phyloP scores from a whole-genome alignment of 1,140 invertebrate genomes.

The Nixonia krombeini region DNA sequence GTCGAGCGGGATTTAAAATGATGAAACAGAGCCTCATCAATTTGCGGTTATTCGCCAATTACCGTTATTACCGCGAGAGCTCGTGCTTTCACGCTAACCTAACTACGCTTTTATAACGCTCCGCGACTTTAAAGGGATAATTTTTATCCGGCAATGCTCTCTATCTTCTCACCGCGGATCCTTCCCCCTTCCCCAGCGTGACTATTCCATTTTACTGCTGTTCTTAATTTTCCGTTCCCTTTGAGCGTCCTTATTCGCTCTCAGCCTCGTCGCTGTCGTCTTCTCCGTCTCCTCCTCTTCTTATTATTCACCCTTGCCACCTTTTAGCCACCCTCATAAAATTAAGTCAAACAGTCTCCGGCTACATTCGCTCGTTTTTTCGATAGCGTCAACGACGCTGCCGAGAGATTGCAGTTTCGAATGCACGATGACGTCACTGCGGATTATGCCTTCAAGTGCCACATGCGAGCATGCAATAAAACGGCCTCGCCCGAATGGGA shows the following conservation, averaged over 20 bases:
- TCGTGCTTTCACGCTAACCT: constrained; percentile 30
- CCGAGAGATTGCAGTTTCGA: constrained; percentile 35
- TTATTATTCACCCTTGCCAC: constrained; percentile 53
- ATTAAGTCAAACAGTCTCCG: constrained; percentile 64
- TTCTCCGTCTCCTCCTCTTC: constrained; percentile 37
- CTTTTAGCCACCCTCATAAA: constrained; percentile 58
- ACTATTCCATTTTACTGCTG: constrained; percentile 33
- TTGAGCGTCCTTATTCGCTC: constrained; percentile 6
- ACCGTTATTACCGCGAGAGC: constrained; percentile 45
- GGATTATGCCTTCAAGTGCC: constrained; percentile 32
- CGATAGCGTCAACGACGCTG: constrained; percentile 40
- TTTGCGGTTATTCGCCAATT: constrained; percentile 55
- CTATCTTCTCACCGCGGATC: no score
- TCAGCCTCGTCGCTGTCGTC: constrained; percentile 1
- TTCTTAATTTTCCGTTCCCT: constrained; percentile 46
- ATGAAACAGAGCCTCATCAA: constrained; percentile 29
- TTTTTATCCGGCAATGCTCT: constrained; percentile 56
- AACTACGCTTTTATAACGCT: constrained; percentile 59
- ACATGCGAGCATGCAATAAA: constrained; percentile 7
- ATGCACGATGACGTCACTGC: constrained; percentile 30
- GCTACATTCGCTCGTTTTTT: constrained; percentile 52
- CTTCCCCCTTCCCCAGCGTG: constrained; percentile 16
- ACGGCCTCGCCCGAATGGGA: no score
- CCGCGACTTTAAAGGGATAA: constrained; percentile 58
- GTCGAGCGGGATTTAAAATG: constrained; percentile 22